phyloP scores from a whole-genome alignment of 2,113 vertebrate genomes.

The Smithornis capensis region DNA sequence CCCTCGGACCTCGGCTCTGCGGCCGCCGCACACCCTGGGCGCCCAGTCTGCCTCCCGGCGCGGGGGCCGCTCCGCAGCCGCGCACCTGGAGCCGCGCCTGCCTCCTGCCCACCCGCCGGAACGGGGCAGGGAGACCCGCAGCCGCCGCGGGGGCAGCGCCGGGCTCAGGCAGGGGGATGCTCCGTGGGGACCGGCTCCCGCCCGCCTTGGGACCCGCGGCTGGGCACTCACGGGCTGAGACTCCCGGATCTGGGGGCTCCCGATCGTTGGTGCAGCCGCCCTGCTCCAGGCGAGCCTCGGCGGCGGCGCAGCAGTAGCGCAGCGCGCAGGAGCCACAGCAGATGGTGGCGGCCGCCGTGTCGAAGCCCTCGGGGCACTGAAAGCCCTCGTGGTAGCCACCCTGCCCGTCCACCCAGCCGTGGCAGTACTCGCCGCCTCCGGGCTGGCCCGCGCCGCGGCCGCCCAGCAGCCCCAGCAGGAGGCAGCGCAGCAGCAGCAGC shows the following conservation, averaged over 20 bases:
- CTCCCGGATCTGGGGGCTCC: conserved; percentile 79
- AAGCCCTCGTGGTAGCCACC: conserved; percentile 92
- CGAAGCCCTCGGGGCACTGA: conserved; percentile 95
- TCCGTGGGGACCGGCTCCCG: not conserved
- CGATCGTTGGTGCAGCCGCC: conserved; percentile 90
- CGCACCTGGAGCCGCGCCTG: not conserved
- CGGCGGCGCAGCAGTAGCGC: conserved; percentile 92
- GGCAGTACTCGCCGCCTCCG: conserved; percentile 90
- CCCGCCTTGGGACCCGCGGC: not conserved
- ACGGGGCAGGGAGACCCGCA: not conserved
- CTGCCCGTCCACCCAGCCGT: conserved; percentile 90
- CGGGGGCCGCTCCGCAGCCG: not conserved
- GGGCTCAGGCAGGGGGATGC: not conserved
- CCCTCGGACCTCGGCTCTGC: no score
- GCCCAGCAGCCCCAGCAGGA: conserved; percentile 82
- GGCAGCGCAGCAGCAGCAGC: conserved; percentile 78
- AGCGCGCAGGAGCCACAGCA: conserved; percentile 93
- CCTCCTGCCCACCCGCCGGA: not conserved
- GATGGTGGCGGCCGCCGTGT: conserved; percentile 89
- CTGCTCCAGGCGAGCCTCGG: conserved; percentile 89
- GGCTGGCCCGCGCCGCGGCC: conserved; percentile 76
- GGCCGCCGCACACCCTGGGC: not conserved
- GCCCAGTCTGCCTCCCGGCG: not conserved
- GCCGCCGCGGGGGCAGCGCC: no score
- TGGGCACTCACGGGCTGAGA: conserved; percentile 83